Evolutionary conservation across 2,888 invertebrate genomes (phyloP), one percentile per base, ranked within the genome.

Genomic region (Lasioglossum lativentre): DNA sequence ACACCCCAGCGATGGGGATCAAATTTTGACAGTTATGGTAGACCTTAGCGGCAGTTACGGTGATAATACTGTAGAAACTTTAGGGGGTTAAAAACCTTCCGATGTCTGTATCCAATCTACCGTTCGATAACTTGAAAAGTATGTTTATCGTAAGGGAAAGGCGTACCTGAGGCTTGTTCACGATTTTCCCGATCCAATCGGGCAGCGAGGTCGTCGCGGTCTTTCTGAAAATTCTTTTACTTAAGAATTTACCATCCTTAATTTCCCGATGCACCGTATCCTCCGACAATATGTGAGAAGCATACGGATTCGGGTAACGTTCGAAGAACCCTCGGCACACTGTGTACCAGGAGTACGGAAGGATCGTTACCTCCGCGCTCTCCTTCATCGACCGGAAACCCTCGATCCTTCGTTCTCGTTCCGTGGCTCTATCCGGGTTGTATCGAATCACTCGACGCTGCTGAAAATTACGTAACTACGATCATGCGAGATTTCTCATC

Each of bases 241-340:
- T 76, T 68, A 88, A 78, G 70, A 88, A 72, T 70, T 74, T 83
- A 56, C 56, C 86, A 70, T 83, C 83, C 10, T 59, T 78, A 47
- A 80, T 79, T 75, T 84, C 80, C 73, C 78, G 83, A 16, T 88
- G 83, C 76, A 87, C 72, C 63, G 87, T 90, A 83, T 90, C 76
- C 63, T 89, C 82, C 68, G 90, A 85, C 14, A 85, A 63, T 34
- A 90, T 90, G 85, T 87, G 90, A 80, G 59, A 59, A 23, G 90
- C 42, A 45, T 87, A 82, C 45, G 83, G 85, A 81, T 89, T 89
- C 42, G 86, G 82, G n/a, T 87, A 87, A 38, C 83, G 80, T 23
- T 40, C 4, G 90, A 86, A 86, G 85, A 85, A 88, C 27, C 71
- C 63, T 76, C 71, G 79, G 74, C 87, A 85, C 72, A 88, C 83